These are phyloP conservation scores for Lepidochitona cinerea DNA, from an alignment of 2,888 invertebrate species.

Conservation along the genomic window DNA sequence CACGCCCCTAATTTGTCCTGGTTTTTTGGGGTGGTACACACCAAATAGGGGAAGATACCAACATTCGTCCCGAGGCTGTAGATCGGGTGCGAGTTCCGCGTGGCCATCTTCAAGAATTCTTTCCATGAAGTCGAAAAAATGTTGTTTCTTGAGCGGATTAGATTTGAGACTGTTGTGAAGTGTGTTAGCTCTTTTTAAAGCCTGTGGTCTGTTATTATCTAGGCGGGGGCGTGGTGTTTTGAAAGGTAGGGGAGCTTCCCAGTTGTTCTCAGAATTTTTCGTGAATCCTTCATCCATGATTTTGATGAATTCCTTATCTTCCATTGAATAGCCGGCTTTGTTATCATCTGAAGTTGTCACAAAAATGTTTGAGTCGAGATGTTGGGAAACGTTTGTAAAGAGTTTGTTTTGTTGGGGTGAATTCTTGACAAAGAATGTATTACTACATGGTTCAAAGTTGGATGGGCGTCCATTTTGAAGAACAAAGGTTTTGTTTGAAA, in stretches of 20 bases:
- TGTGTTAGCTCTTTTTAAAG: not conserved
- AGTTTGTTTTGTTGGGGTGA: too few relatives aligned
- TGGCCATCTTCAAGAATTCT: conserved; percentile 5
- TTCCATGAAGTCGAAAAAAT: conserved; percentile 13
- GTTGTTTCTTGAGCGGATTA: not conserved
- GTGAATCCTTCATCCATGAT: conserved; percentile 22
- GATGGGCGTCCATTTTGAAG: too few relatives aligned
- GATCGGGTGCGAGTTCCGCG: conserved; percentile 13
- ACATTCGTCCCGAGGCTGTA: too few relatives aligned
- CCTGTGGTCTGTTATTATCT: conserved; percentile 8
- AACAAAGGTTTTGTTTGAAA: too few relatives aligned
- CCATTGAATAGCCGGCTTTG: conserved; percentile 1
- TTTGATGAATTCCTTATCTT: conserved; percentile 20
- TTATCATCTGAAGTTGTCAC: not conserved
- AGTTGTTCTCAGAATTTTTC: conserved; percentile 17
- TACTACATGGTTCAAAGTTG: too few relatives aligned
- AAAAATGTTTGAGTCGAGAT: too few relatives aligned
- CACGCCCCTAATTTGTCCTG: conserved; percentile 21
- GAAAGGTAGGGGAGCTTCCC: conserved; percentile 31
- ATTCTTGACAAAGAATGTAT: too few relatives aligned
- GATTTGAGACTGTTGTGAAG: not conserved
- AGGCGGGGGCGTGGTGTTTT: conserved; percentile 2
- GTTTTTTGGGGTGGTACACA: conserved; percentile 36
- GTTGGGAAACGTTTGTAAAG: too few relatives aligned
- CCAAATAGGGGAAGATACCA: conserved; percentile 33